These are phyloP conservation scores for Drosophila mercatorum DNA, from an alignment of 2,888 invertebrate species.

Conservation along the genomic window DNA sequence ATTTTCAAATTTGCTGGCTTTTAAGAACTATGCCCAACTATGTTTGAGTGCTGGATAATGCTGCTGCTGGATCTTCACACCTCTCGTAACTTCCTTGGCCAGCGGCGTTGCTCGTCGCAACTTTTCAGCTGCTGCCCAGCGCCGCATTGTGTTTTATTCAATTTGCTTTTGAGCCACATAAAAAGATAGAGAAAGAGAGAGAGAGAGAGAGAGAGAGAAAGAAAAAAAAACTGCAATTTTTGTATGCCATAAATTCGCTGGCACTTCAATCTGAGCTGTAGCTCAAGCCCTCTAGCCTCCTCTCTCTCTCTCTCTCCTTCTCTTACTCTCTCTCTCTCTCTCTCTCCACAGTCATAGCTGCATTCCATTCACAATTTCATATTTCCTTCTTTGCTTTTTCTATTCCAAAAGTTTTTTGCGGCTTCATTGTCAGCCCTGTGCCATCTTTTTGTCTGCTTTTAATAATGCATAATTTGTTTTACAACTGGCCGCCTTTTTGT, in stretches of 20 bases:
- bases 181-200: not conserved
- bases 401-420: constrained; percentile 61
- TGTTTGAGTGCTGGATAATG: constrained; percentile 32
- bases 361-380: constrained; percentile 62
- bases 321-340: not conserved
- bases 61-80: constrained; percentile 22
- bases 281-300: not conserved
- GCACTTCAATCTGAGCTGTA: constrained; percentile 67
- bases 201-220: not conserved
- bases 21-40: constrained; percentile 39
- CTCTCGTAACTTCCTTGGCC: constrained; percentile 35
- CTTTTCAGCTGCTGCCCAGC: constrained; percentile 27
- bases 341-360: constrained; percentile 54
- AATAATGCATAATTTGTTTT: constrained; percentile 79
- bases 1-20: constrained; percentile 26
- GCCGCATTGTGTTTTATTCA: constrained; percentile 74
- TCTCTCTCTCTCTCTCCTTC: not conserved
- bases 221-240: constrained; percentile 21
- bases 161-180: constrained; percentile 61
- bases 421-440: constrained; percentile 72
- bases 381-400: constrained; percentile 21
- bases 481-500: constrained; percentile 57
- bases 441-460: constrained; percentile 61
- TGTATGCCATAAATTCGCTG: constrained; percentile 79
- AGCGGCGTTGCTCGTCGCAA: constrained; percentile 22